These are phyloP conservation scores for Sternarchorhynchus goeldii DNA, from an alignment of 2,797 vertebrate species.

Conservation along the genomic window DNA sequence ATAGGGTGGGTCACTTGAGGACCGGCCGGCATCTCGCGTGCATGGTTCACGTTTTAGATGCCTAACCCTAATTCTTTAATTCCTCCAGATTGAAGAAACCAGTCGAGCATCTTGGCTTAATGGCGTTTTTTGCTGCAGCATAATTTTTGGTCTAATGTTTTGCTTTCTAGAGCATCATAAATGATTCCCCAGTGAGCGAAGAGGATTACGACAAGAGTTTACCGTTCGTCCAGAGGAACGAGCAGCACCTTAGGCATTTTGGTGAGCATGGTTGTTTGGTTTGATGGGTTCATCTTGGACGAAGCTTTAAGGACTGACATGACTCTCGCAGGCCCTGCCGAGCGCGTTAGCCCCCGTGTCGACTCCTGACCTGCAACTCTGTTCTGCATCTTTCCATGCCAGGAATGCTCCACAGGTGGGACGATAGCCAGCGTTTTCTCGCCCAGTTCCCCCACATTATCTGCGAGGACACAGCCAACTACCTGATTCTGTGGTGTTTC, in stretches of 20 bases:
- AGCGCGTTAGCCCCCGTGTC: too few species aligned
- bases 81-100: too few species aligned
- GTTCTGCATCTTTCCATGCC: background rate
- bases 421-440: conserved; percentile 95
- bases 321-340: too few species aligned
- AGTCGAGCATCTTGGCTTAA: too few species aligned
- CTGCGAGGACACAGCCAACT: conserved; percentile 92
- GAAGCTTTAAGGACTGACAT: background rate
- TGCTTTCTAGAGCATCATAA: conserved; percentile 89
- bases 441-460: conserved; percentile 91
- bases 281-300: background rate
- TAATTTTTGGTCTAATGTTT: background rate
- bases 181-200: conserved; percentile 75
- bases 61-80: too few species aligned
- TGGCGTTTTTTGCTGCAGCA: background rate
- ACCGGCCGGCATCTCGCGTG: too few species aligned
- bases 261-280: conserved; percentile 77
- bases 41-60: too few species aligned
- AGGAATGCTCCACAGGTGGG: conserved; percentile 97
- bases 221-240: conserved; percentile 87
- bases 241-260: conserved; percentile 91
- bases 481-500: conserved; percentile 94
- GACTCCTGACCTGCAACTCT: too few species aligned
- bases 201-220: conserved; percentile 82
- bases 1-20: conserved; percentile 80